Evolutionary conservation across 2,113 vertebrate species (phyloP), one percentile per base, ranked within the genome.

Genomic region (Poecile atricapillus): DNA sequence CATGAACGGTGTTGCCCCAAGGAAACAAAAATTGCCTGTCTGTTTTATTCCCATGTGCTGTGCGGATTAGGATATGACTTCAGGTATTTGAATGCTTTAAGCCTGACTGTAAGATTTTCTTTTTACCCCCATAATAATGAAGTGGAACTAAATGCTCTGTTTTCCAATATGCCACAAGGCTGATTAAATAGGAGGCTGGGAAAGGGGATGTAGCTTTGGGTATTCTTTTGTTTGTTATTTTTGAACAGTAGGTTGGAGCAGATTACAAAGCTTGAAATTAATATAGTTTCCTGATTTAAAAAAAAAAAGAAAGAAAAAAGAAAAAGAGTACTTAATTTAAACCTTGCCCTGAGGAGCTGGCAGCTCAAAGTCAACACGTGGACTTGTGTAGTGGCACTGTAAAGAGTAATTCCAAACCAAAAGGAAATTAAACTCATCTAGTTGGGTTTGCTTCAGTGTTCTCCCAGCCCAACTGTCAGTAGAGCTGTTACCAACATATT

Each of bases 201-300:
- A 94, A 88, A 62, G 24, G 71, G 53, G 52, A n/a, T 33, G 68
- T 63, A 94, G 93, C 94, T 96, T 93, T 81, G 65, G 91, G 76
- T 93, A 73, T 93, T 86, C 88, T 81, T 95, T 86, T 92, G 86
- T 88, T 88, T 90, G 76, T 70, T 90, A 52, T 71, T 93, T 95
- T 93, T 88, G 52, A 81, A 75, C 88, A 78, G 76, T 62, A 60
- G 52, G 22, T 59, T 90, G 71, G 71, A 93, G 82, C 83, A 93
- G 93, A 96, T 96, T 95, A 93, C 83, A 88, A 90, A 93, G 69
- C 90, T 56, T 87, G 88, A 74, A 95, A 93, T 90, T 44, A 93
- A 90, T 92, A 87, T 63, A 83, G 39, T 91, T 91, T 79, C 62
- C 81, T 89, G 65, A 71, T 89, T 49, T 0, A 35, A 59, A 75